A percentile compares a stretch with the other conserved stretches of the same genome.
Conservation (phyloP, 2,888 invertebrate species). For the Conus canariensis region DNA sequence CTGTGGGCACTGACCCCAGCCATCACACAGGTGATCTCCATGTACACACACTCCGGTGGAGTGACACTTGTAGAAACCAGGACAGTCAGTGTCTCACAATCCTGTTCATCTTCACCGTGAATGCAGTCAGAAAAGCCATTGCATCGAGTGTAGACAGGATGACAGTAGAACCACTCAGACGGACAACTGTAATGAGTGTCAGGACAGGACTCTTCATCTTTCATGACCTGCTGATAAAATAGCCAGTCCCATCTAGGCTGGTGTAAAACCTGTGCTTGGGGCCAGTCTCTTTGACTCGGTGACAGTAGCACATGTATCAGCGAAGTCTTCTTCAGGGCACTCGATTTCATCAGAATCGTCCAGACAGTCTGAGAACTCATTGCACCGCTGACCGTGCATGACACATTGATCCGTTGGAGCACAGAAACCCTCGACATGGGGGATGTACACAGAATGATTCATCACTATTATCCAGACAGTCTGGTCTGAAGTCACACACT, state of each 20-base stretch:
- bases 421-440: neutral
- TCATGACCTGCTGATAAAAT: neutral
- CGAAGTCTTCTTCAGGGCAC: neutral
- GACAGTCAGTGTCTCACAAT: conserved; percentile 7
- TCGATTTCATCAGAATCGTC: conserved; percentile 10
- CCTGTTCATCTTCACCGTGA: conserved; percentile 1
- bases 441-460: conserved; percentile 4
- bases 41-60: neutral
- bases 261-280: neutral
- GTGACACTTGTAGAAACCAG: conserved; percentile 20
- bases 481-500: neutral
- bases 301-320: neutral
- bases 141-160: conserved; percentile 3
- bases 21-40: conserved; percentile 26
- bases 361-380: conserved; percentile 12
- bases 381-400: neutral
- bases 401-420: conserved; percentile 19
- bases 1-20: conserved; percentile 22
- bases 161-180: neutral
- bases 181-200: neutral
- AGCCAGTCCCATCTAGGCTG: neutral
- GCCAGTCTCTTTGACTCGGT: neutral
- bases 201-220: neutral
- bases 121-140: conserved; percentile 4
- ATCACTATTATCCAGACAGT: conserved; percentile 12